Conservation (phyloP, 2,888 invertebrate genomes). For the Callosobruchus maculatus region DNA sequence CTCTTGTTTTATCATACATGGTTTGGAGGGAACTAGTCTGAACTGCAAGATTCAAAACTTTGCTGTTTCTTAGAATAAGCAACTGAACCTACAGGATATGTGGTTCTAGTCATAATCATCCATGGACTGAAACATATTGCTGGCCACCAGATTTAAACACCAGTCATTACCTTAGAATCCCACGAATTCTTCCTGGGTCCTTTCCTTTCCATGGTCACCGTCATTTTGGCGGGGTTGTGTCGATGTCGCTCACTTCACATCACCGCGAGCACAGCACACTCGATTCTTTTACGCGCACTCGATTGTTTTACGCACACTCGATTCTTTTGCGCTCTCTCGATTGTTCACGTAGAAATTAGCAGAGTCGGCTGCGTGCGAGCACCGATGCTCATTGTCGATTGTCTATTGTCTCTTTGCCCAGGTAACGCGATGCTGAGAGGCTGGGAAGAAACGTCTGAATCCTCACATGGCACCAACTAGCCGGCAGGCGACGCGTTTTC, state of each 20-base stretch:
- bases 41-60: too few relatives aligned
- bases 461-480: neutral
- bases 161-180: conserved; percentile 56
- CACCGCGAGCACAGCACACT: neutral
- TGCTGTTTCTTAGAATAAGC: too few relatives aligned
- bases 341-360: neutral
- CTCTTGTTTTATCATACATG: too few relatives aligned
- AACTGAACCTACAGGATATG: too few relatives aligned
- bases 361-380: neutral
- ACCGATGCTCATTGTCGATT: neutral
- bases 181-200: conserved; percentile 52
- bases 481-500: neutral
- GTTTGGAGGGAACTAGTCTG: too few relatives aligned
- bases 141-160: too few relatives aligned
- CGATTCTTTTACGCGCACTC: neutral
- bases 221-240: conserved; percentile 33
- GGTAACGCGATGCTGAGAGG: neutral
- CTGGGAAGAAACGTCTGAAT: neutral
- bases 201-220: conserved; percentile 52
- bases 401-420: neutral
- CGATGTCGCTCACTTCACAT: conserved; percentile 12
- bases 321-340: neutral
- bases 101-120: too few relatives aligned
- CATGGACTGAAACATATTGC: too few relatives aligned
- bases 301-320: neutral